Evolutionary conservation across 2,888 invertebrate species (phyloP), one percentile per base, ranked within the genome.

Genomic region (Machimus atricapillus): DNA sequence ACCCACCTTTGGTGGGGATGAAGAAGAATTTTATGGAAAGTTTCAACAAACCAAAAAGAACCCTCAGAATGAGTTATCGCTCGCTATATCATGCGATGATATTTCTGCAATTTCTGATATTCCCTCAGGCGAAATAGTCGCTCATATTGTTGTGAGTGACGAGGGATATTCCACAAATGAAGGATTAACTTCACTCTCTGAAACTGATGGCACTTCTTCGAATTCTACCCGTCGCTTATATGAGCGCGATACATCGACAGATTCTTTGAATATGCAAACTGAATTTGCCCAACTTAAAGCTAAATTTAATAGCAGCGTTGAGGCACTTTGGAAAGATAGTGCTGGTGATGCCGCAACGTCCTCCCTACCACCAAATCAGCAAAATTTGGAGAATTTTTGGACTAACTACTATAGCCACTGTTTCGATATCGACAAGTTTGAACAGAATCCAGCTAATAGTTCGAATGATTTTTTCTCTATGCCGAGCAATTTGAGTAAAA

Each of bases 221-320:
- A 52, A 19, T 19, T 56, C 74, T 43, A 82, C 89, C 74, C 90
- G 89, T 86, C 90, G 89, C 19, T 87, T 90, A 86, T 90, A 89
- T 87, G 89, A 90, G 85, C 89, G 90, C 82, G 90, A 90, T 81
- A 87, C 88, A 56, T 89, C 90, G 31, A 89, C 87, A 40, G 90
- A 90, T 81, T 86, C 86, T 58, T 86, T 79, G n/a, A 78, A 79
- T 86, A 40, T 78, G 73, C 90, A 90, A 83, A 89, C 90, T n/a
- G 90, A 90, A 89, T 90, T 91, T 89, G 90, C 90, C 73, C 90
- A 90, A 86, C 90, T 91, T 77, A 90, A 91, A 89, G 91, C 95
- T 8, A 95, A 95, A 91, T 95, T 95, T 91, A 94, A 95, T 91
- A 94, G 94, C 89, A 95, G 94, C 91, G 93, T 95, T 89, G 95